Base-by-base conservation (phyloP, 2,888 invertebrate genomes). In the Schizaphis graminum region DNA sequence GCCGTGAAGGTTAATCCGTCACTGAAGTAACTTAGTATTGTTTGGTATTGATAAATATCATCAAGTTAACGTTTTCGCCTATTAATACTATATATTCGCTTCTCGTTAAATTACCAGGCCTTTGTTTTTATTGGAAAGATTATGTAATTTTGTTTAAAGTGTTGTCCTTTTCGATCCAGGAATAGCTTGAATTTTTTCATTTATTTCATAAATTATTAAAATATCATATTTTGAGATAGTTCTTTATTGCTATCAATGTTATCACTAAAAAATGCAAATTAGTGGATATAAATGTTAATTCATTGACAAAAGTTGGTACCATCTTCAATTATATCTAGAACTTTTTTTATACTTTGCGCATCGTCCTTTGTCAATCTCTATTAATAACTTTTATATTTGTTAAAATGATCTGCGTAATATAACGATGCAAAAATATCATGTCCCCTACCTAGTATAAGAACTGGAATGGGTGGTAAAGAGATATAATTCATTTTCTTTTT, bases 181-280 rank as follows among this genome's bases (percentile, higher is more conserved):
- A 28, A 87, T 87, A 87, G n/a, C 0, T 1, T 87, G 86, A 87
- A 87, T 87, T 47, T 57, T 87, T 86, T 85, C 47, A 49, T 47
- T 47, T 4, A 4, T 47, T 86, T 47, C 47, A 11, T 87, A n/a
- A 16, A 49, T 87, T 49, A 49, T 87, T 87, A n/a, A 53, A 86
- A 47, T 28, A n/a, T 87, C 49, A 49, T 87, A 49, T 49, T 87
- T 87, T 87, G 49, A 87, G 86, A n/a, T 7, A 49, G 86, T 87
- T 61, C 10, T 61, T 28, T 28, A 61, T 61, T 28, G 10, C 61
- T 28, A 61, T 61, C 28, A 61, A 28, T 28, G 10, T 28, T 28
- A 61, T 61, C 8, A 61, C 26, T 28, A 67, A n/a, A 67, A 16
- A n/a, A n/a, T 0, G 16, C n/a, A 67, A 67, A n/a, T 16, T 4